These are phyloP conservation scores for Diuraphis noxia DNA, from an alignment of 1,140 invertebrate species.

Conservation along the genomic window DNA sequence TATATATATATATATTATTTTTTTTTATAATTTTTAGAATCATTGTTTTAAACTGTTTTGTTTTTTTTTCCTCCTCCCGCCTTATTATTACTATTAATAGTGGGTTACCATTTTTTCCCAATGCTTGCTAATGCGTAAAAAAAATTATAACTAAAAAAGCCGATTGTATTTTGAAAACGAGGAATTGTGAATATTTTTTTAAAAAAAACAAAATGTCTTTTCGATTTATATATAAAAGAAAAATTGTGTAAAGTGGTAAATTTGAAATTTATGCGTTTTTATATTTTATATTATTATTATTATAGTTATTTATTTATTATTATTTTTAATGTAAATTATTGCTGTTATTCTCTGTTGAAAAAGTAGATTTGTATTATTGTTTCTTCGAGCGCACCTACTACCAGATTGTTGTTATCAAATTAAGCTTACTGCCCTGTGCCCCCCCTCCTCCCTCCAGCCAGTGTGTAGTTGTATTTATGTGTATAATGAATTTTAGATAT, in stretches of 20 bases:
- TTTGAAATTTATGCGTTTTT: constrained; percentile 51
- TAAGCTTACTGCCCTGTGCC: background rate
- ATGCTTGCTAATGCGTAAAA: background rate
- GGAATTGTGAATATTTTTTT: constrained; percentile 26
- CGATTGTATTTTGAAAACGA: constrained; percentile 27
- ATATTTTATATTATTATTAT: constrained; percentile 54
- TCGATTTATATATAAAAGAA: constrained; percentile 21
- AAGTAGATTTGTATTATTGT: constrained; percentile 52
- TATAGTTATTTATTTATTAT: constrained; percentile 54
- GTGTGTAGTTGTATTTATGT: constrained; percentile 34
- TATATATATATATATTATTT: background rate
- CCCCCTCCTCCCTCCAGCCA: background rate
- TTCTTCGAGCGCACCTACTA: constrained; percentile 38
- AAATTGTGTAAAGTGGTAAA: constrained; percentile 45
- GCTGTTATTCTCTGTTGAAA: constrained; percentile 52
- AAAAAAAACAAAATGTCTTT: constrained; percentile 17
- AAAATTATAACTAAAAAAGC: constrained; percentile 3
- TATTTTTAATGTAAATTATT: constrained; percentile 51
- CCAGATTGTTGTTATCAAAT: constrained; percentile 31
- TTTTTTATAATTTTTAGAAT: background rate
- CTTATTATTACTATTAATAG: background rate
- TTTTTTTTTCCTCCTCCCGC: background rate
- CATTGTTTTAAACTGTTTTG: constrained; percentile 11
- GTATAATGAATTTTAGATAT: constrained; percentile 50
- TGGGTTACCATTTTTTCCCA: constrained; percentile 9